Conservation (phyloP, 2,888 invertebrate species). For the Litoditis marina region DNA sequence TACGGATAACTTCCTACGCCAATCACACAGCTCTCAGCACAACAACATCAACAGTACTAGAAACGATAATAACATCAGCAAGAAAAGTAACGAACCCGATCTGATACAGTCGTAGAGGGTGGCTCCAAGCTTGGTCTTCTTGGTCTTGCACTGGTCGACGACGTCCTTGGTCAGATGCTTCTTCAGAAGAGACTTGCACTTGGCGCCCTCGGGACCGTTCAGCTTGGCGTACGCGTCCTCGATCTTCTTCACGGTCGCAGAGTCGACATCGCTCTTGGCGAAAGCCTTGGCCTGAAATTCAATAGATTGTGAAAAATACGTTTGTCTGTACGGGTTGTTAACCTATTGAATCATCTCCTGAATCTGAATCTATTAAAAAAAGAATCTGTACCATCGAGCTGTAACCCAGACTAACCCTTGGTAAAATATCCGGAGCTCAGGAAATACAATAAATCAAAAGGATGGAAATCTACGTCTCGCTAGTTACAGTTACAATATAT, state of each 20-base stretch:
- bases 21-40: not conserved
- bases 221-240: constrained; percentile 35
- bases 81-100: constrained; percentile 72
- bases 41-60: not conserved
- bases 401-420: too few relatives aligned
- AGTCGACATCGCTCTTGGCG: constrained; percentile 31
- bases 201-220: constrained; percentile 61
- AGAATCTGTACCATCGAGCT: too few relatives aligned
- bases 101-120: constrained; percentile 88
- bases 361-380: too few relatives aligned
- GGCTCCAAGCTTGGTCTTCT: constrained; percentile 87
- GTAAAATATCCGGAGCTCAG: too few relatives aligned
- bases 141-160: constrained; percentile 72
- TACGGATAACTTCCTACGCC: not conserved
- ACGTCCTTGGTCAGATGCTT: constrained; percentile 55
- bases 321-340: not conserved
- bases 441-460: too few relatives aligned
- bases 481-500: too few relatives aligned
- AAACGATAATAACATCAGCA: not conserved
- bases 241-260: constrained; percentile 35
- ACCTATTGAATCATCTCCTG: too few relatives aligned
- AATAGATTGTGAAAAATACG: not conserved
- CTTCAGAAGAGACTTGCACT: constrained; percentile 72
- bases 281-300: constrained; percentile 19
- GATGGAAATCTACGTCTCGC: too few relatives aligned